These are phyloP conservation scores for Ormyrus thymus DNA, from an alignment of 2,888 invertebrate species.

Conservation along the genomic window DNA sequence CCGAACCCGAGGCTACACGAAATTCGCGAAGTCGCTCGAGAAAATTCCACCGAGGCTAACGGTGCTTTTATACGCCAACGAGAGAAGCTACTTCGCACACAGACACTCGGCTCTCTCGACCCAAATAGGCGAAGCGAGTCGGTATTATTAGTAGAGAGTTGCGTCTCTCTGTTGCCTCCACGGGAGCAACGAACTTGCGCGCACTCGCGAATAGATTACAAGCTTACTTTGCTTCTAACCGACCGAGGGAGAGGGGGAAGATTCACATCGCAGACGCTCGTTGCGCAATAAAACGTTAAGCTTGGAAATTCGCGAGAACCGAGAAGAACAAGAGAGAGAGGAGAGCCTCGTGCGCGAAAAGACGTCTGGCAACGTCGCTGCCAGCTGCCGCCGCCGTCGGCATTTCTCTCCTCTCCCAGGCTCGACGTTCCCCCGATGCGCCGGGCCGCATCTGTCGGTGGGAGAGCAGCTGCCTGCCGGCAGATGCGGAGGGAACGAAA, in stretches of 20 bases:
- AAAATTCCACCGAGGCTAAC: slow-evolving; percentile 37
- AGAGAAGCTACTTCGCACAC: neutral
- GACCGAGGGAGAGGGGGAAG: neutral
- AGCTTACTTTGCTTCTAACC: no score
- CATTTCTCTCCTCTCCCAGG: slow-evolving; percentile 24
- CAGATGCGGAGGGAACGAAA: slow-evolving; percentile 62
- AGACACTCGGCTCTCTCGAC: slow-evolving; percentile 11
- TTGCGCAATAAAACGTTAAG: neutral
- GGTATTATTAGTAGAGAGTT: slow-evolving; percentile 20
- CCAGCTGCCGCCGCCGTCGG: slow-evolving; percentile 10
- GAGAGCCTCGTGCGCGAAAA: neutral
- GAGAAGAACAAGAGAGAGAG: neutral
- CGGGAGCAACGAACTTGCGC: slow-evolving; percentile 51
- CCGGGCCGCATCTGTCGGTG: slow-evolving; percentile 66
- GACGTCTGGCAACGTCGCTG: slow-evolving; percentile 40
- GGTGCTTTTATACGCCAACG: slow-evolving; percentile 18
- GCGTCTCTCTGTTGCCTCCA: neutral
- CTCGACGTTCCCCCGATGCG: slow-evolving; percentile 58
- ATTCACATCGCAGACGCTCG: neutral
- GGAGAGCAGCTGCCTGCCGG: slow-evolving; percentile 54
- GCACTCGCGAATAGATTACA: slow-evolving; percentile 29
- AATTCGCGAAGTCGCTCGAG: slow-evolving; percentile 5
- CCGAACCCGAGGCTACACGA: neutral
- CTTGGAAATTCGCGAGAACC: neutral
- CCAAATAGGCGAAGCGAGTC: slow-evolving; percentile 27